Conservation (phyloP, 2,113 vertebrate species). For the Pterocles burchelli region DNA sequence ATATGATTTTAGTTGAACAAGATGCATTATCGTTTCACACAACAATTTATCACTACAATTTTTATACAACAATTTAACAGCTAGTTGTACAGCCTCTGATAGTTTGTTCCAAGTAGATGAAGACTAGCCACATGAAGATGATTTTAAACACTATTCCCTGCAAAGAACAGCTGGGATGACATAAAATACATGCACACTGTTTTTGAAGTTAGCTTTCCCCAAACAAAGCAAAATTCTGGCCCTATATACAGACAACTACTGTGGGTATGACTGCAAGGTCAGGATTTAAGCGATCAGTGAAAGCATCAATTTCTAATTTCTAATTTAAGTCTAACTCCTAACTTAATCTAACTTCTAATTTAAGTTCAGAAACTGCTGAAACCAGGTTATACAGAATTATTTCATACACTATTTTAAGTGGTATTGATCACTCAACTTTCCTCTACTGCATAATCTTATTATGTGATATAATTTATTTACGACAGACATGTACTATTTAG, state of each 20-base stretch:
- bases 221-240: neutral
- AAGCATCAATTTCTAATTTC: neutral
- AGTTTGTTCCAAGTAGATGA: neutral
- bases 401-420: neutral
- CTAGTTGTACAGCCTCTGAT: neutral
- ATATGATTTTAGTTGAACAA: neutral
- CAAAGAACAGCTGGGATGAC: neutral
- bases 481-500: neutral
- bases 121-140: neutral
- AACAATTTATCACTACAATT: neutral
- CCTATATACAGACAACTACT: neutral
- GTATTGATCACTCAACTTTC: neutral
- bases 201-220: neutral
- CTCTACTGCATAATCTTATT: neutral
- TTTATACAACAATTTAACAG: neutral
- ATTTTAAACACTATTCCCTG: neutral
- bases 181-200: neutral
- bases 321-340: no score
- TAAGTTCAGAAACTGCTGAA: neutral
- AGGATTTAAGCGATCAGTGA: neutral
- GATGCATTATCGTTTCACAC: neutral
- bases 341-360: neutral
- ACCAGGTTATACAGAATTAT: neutral
- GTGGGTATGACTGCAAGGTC: neutral
- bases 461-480: neutral